Conservation (phyloP, 1,140 invertebrate genomes). For the Steinernema khuongi region DNA sequence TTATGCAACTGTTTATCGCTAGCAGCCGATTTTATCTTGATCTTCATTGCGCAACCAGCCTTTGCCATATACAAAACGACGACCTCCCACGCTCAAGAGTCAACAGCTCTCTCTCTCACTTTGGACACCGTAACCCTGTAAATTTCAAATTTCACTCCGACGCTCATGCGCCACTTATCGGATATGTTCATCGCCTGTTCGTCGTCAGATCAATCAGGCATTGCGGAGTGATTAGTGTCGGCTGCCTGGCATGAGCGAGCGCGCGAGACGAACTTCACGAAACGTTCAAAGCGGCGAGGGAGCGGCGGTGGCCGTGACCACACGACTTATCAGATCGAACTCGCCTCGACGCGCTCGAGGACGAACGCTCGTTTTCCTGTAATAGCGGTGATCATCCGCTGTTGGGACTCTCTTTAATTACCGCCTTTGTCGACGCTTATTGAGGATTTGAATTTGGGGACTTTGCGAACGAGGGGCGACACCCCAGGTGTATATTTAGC, state of each 20-base stretch:
- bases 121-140: background rate
- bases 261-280: background rate
- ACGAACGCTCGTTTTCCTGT: conserved; percentile 9
- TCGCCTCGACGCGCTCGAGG: background rate
- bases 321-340: background rate
- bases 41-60: background rate
- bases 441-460: background rate
- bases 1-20: conserved; percentile 10
- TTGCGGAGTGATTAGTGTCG: background rate
- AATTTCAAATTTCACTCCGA: background rate
- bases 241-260: background rate
- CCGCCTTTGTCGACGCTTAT: background rate
- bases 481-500: too few relatives aligned
- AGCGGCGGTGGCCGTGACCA: background rate
- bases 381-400: background rate
- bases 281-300: background rate
- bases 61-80: conserved; percentile 10
- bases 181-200: conserved; percentile 2
- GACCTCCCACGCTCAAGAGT: background rate
- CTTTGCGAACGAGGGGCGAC: too few relatives aligned
- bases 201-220: conserved; percentile 1
- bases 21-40: background rate
- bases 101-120: background rate
- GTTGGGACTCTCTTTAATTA: background rate
- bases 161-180: background rate